Conservation (phyloP, 2,113 vertebrate species). For the Helogale parvula region DNA sequence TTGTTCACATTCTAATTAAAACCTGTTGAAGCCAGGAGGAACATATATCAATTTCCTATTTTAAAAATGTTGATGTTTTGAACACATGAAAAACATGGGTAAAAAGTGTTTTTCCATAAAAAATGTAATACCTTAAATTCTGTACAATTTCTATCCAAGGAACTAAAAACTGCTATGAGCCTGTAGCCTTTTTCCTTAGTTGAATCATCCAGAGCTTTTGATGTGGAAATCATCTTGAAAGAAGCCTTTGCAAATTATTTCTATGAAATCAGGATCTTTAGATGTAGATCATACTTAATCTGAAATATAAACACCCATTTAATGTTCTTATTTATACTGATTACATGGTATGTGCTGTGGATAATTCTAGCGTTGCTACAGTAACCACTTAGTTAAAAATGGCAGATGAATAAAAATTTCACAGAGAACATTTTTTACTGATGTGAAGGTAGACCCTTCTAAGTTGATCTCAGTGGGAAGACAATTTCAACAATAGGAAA, state of each 20-base stretch:
- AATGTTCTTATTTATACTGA: neutral
- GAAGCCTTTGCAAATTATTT: neutral
- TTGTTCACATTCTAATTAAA: neutral
- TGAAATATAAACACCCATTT: neutral
- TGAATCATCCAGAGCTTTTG: neutral
- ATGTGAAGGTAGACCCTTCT: neutral
- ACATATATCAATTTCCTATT: neutral
- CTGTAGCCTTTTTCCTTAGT: neutral
- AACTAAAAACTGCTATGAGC: neutral
- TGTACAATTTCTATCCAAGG: neutral
- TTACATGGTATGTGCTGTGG: neutral
- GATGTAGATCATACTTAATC: neutral
- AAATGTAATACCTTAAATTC: neutral
- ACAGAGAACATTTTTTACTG: neutral
- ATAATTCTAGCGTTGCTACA: neutral
- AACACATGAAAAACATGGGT: neutral
- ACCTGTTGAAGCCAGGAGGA: neutral
- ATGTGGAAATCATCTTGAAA: neutral
- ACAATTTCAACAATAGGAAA: neutral
- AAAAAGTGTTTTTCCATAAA: neutral
- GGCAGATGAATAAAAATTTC: conserved; percentile 3
- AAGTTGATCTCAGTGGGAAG: neutral
- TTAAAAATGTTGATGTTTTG: neutral
- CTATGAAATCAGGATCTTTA: neutral
- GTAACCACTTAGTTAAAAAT: neutral